phyloP scores from a whole-genome alignment of 2,888 invertebrate genomes.

The Aethes cnicana region DNA sequence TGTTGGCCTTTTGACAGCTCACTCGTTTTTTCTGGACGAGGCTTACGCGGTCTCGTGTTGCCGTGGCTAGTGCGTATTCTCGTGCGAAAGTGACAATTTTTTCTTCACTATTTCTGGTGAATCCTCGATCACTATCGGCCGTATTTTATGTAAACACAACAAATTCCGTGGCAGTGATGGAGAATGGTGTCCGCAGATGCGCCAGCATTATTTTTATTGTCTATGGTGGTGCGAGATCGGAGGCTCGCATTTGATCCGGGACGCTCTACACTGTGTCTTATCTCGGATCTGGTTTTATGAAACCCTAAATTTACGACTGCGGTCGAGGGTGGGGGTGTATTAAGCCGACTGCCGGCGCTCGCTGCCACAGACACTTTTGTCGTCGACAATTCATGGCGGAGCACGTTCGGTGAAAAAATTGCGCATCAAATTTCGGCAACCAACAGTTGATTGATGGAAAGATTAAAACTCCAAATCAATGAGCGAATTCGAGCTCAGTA shows the following conservation, averaged over 20 bases:
- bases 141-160: conserved; percentile 81
- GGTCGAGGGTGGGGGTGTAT: conserved; percentile 74
- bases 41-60: conserved; percentile 61
- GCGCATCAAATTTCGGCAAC: conserved; percentile 68
- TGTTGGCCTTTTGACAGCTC: conserved; percentile 75
- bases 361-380: conserved; percentile 78
- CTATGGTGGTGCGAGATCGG: conserved; percentile 61
- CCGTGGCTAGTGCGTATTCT: conserved; percentile 49
- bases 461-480: conserved; percentile 53
- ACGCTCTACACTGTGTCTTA: conserved; percentile 79
- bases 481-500: not conserved
- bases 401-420: conserved; percentile 77
- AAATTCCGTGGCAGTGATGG: conserved; percentile 68
- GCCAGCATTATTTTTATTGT: conserved; percentile 77
- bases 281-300: conserved; percentile 82
- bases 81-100: conserved; percentile 63
- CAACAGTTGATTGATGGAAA: conserved; percentile 59
- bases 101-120: conserved; percentile 59
- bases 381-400: conserved; percentile 73
- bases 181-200: conserved; percentile 77
- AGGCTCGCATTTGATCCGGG: conserved; percentile 80
- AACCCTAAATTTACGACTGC: conserved; percentile 83
- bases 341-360: conserved; percentile 74
- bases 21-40: conserved; percentile 56
- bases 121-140: conserved; percentile 72